These are phyloP conservation scores for Osmoderma eremita DNA, from an alignment of 2,888 invertebrate genomes.

Conservation along the genomic window DNA sequence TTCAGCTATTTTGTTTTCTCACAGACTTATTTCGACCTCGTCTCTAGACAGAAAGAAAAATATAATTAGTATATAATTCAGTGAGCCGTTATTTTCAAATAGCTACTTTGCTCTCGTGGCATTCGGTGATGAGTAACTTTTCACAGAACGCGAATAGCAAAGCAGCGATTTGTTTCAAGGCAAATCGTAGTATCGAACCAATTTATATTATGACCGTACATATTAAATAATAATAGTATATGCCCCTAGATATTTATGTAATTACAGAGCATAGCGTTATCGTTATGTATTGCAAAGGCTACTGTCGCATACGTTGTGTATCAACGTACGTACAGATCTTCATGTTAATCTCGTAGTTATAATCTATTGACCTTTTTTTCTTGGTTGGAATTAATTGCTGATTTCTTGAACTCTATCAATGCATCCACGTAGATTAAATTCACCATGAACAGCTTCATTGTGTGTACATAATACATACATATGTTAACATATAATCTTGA, in stretches of 20 bases:
- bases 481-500: too few relatives aligned
- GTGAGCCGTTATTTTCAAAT: slow-evolving; percentile 23
- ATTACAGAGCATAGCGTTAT: slow-evolving; percentile 3
- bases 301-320: background rate
- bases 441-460: too few relatives aligned
- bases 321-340: background rate
- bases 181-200: slow-evolving; percentile 1
- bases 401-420: background rate
- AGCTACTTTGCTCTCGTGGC: background rate
- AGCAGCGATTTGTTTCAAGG: background rate
- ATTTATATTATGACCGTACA: slow-evolving; percentile 1
- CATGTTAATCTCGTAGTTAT: slow-evolving; percentile 1
- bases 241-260: slow-evolving; percentile 7
- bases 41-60: slow-evolving; percentile 22
- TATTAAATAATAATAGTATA: background rate
- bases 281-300: background rate
- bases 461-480: too few relatives aligned
- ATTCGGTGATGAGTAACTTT: background rate
- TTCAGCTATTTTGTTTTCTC: slow-evolving; percentile 4
- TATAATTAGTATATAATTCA: slow-evolving; percentile 31
- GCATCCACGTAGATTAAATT: too few relatives aligned
- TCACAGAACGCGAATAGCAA: background rate
- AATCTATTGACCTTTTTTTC: slow-evolving; percentile 9
- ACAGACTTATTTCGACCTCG: background rate
- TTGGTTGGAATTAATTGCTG: slow-evolving; percentile 5